phyloP scores from a whole-genome alignment of 2,113 vertebrate species.

The Noturus placidus region DNA sequence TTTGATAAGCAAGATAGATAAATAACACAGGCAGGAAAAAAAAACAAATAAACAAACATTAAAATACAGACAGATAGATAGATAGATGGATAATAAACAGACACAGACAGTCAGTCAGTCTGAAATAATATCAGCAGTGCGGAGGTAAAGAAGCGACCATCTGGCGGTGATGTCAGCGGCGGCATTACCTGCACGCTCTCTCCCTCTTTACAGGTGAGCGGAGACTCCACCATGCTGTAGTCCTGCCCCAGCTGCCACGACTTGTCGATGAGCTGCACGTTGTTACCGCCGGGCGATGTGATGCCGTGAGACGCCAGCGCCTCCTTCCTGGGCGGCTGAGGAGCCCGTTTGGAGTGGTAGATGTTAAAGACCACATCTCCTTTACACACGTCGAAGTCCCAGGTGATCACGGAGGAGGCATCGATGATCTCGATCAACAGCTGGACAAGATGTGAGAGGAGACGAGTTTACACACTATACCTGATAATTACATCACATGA shows the following conservation, averaged over 20 bases:
- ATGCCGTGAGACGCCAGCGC: conserved; percentile 85
- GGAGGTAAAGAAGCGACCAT: too few relatives aligned
- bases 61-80: not conserved
- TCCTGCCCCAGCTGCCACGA: conserved; percentile 89
- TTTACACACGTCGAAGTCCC: conserved; percentile 98
- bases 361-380: conserved; percentile 95
- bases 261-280: conserved; percentile 90
- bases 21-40: not conserved
- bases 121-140: too few relatives aligned
- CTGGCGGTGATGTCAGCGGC: not conserved
- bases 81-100: not conserved
- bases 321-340: conserved; percentile 87
- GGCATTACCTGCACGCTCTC: conserved; percentile 90
- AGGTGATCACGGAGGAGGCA: conserved; percentile 92
- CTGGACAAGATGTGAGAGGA: conserved; percentile 61
- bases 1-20: too few relatives aligned
- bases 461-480: not conserved
- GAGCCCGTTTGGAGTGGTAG: conserved; percentile 90
- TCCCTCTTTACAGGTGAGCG: conserved; percentile 89
- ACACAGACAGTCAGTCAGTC: not conserved
- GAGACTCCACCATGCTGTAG: conserved; percentile 94
- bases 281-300: conserved; percentile 89
- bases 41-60: not conserved
- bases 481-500: not conserved
- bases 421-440: conserved; percentile 92